A percentile compares a stretch with the other conserved stretches of the same genome.
These are phyloP conservation scores for Stenurella melanura DNA, from an alignment of 2,888 invertebrate species.

Conservation along the genomic window DNA sequence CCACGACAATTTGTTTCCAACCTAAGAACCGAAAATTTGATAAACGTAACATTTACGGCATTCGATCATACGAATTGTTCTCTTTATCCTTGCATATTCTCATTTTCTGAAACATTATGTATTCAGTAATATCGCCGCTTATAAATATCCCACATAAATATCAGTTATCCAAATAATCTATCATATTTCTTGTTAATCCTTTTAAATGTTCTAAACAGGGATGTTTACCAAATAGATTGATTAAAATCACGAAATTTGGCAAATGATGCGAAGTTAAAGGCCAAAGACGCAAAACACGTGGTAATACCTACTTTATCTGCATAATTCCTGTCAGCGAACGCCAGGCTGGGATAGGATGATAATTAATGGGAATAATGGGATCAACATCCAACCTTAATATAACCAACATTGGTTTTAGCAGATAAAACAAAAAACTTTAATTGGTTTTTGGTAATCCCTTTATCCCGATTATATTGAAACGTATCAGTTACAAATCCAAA, in stretches of 20 bases:
- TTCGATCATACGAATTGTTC: too few relatives aligned
- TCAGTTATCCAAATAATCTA: too few relatives aligned
- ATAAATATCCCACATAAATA: too few relatives aligned
- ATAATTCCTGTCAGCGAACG: conserved; percentile 18
- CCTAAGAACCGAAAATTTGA: too few relatives aligned
- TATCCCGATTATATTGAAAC: conserved; percentile 20
- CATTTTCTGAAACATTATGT: too few relatives aligned
- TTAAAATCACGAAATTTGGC: conserved; percentile 3
- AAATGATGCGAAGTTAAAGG: background rate
- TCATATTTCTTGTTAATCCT: background rate
- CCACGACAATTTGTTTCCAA: too few relatives aligned
- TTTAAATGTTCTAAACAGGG: conserved; percentile 2
- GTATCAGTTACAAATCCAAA: conserved; percentile 12
- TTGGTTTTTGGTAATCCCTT: conserved; percentile 8
- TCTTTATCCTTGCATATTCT: too few relatives aligned
- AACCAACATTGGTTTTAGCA: conserved; percentile 28
- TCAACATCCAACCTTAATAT: conserved; percentile 31
- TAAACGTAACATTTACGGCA: too few relatives aligned
- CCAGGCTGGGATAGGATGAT: conserved; percentile 12
- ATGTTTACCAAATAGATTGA: background rate
- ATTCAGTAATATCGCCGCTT: too few relatives aligned
- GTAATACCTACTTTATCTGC: conserved; percentile 5
- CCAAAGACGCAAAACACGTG: conserved; percentile 12
- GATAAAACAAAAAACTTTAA: conserved; percentile 24
- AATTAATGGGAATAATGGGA: conserved; percentile 35